Conservation (phyloP, 2,888 invertebrate species). For the Ramazzottius varieornatus region DNA sequence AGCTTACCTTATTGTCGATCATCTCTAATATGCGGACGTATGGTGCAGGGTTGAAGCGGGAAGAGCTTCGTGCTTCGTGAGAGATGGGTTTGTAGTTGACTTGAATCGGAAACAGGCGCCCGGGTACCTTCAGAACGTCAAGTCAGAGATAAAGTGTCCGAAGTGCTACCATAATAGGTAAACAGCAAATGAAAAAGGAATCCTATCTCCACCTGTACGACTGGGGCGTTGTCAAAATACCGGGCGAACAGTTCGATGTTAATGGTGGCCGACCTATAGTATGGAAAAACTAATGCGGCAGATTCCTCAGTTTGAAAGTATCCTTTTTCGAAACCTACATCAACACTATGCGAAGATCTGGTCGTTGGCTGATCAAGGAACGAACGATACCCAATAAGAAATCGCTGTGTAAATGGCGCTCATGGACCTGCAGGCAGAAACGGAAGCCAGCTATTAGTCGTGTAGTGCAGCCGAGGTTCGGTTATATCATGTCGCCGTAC, state of each 20-base stretch:
- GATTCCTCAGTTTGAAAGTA: no score
- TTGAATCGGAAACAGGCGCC: slow-evolving; percentile 72
- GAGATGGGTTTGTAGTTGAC: slow-evolving; percentile 51
- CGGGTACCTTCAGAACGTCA: slow-evolving; percentile 48
- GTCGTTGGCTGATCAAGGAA: slow-evolving; percentile 51
- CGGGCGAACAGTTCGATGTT: slow-evolving; percentile 73
- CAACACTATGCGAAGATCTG: slow-evolving; percentile 47
- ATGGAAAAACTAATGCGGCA: no score
- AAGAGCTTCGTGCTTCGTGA: slow-evolving; percentile 32
- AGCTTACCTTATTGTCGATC: slow-evolving; percentile 43
- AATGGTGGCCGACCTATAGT: slow-evolving; percentile 95
- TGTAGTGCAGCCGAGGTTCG: no score
- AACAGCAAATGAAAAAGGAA: neutral
- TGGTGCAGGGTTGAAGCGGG: slow-evolving; percentile 65
- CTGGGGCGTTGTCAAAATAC: slow-evolving; percentile 61
- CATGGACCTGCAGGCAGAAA: slow-evolving; percentile 41
- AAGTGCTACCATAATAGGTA: slow-evolving; percentile 5
- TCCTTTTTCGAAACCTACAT: no score
- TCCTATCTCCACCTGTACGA: slow-evolving; percentile 37
- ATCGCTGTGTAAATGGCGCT: slow-evolving; percentile 77
- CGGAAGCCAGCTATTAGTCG: no score
- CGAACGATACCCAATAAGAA: slow-evolving; percentile 77
- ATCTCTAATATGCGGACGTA: slow-evolving; percentile 71
- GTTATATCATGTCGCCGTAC: no score
- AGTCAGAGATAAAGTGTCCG: no score